Percentiles rank a stretch among this genome's conserved stretches.
Conservation (phyloP, 2,888 invertebrate genomes). For the Anthrax anthrax region DNA sequence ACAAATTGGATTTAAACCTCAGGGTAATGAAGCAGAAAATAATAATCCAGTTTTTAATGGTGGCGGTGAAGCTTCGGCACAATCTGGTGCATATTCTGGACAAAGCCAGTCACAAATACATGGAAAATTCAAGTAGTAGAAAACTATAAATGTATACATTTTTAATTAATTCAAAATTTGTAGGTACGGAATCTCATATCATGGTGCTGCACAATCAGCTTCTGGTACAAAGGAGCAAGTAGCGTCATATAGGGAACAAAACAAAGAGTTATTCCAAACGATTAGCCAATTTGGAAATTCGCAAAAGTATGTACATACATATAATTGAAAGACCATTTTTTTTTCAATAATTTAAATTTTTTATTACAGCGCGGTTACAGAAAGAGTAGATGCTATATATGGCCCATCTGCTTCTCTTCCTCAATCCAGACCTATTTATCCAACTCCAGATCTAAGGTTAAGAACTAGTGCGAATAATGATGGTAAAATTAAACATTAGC, state of each 20-base stretch:
- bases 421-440: not conserved
- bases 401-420: conserved; percentile 14
- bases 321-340: too few relatives aligned
- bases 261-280: conserved; percentile 50
- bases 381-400: conserved; percentile 26
- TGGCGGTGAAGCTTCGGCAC: conserved; percentile 64
- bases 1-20: conserved; percentile 72
- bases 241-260: conserved; percentile 47
- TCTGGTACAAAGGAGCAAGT: conserved; percentile 50
- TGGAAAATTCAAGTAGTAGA: conserved; percentile 47
- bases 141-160: not conserved
- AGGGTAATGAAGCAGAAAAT: conserved; percentile 36
- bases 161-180: not conserved
- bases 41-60: conserved; percentile 50
- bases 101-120: conserved; percentile 73
- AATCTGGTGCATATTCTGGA: conserved; percentile 58
- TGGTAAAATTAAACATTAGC: conserved; percentile 1
- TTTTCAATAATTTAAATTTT: too few relatives aligned
- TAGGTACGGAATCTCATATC: conserved; percentile 59
- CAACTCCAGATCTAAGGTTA: conserved; percentile 1
- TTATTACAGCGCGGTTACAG: conserved; percentile 23
- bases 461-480: not conserved
- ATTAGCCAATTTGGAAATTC: conserved; percentile 37
- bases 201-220: conserved; percentile 69
- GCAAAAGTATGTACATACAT: not conserved